These are phyloP conservation scores for Dynastes tityus DNA, from an alignment of 2,888 invertebrate species.

Conservation along the genomic window DNA sequence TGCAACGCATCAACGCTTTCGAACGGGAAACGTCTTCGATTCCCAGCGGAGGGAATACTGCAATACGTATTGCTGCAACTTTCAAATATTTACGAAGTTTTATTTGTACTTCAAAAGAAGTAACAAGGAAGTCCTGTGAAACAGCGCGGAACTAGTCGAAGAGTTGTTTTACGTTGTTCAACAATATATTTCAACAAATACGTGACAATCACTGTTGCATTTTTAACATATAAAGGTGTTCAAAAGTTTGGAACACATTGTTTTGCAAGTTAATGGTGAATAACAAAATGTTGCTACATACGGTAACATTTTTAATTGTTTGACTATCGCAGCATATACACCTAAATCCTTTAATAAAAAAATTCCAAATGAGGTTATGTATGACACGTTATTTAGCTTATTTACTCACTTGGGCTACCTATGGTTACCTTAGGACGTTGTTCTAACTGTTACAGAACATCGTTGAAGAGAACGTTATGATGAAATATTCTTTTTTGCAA, in stretches of 20 bases:
- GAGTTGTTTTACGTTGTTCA: conserved; percentile 9
- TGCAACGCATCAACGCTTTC: conserved; percentile 30
- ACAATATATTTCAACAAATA: neutral
- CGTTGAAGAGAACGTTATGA: no score
- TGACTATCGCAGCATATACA: no score
- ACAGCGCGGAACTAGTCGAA: neutral
- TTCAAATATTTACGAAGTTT: conserved; percentile 29
- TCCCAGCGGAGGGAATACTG: conserved; percentile 9
- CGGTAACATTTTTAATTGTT: no score
- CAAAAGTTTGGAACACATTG: no score
- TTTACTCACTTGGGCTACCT: no score
- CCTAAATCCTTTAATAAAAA: no score
- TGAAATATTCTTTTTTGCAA: no score
- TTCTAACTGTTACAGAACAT: no score
- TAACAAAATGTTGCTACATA: no score
- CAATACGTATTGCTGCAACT: neutral
- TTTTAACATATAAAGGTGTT: neutral
- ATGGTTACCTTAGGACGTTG: no score
- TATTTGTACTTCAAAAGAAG: conserved; percentile 12
- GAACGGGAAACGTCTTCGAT: conserved; percentile 21
- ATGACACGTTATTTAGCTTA: no score
- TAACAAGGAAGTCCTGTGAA: conserved; percentile 3
- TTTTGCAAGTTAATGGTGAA: neutral
- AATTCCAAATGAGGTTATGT: no score
- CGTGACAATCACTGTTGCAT: neutral